phyloP scores from a whole-genome alignment of 2,888 invertebrate genomes.

The Mythimna vitellina region DNA sequence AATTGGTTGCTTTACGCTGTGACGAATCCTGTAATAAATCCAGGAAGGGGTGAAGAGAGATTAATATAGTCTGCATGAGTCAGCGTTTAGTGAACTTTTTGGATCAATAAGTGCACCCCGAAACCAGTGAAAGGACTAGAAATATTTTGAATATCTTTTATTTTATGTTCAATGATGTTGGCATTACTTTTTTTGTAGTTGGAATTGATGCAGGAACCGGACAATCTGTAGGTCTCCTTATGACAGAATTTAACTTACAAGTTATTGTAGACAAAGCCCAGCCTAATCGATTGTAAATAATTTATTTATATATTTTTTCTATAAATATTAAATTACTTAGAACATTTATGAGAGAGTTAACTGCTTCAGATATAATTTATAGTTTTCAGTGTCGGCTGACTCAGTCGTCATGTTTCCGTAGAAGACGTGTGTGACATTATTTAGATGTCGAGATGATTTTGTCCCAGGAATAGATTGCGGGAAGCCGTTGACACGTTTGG shows the following conservation, averaged over 20 bases:
- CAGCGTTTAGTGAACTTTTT: slow-evolving; percentile 74
- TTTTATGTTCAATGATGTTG: slow-evolving; percentile 28
- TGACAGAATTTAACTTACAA: slow-evolving; percentile 9
- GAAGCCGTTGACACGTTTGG: slow-evolving; percentile 49
- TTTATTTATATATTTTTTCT: slow-evolving; percentile 23
- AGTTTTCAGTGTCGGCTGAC: slow-evolving; percentile 48
- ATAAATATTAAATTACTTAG: slow-evolving; percentile 36
- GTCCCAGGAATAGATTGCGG: slow-evolving; percentile 49
- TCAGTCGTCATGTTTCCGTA: slow-evolving; percentile 40
- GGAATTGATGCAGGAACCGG: slow-evolving; percentile 22
- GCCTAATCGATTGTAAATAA: slow-evolving; percentile 8
- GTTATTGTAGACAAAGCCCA: slow-evolving; percentile 24
- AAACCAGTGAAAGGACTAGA: slow-evolving; percentile 58
- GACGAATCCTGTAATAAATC: slow-evolving; percentile 79
- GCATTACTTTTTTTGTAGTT: slow-evolving; percentile 1
- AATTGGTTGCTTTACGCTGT: slow-evolving; percentile 77
- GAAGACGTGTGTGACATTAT: slow-evolving; percentile 50
- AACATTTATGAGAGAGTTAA: slow-evolving; percentile 46
- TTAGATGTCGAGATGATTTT: slow-evolving; percentile 42
- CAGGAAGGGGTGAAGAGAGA: slow-evolving; percentile 75
- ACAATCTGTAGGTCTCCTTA: slow-evolving; percentile 9
- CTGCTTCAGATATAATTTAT: slow-evolving; percentile 55
- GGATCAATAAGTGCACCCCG: slow-evolving; percentile 71
- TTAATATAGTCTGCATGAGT: slow-evolving; percentile 81
- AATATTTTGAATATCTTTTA: slow-evolving; percentile 33